These are phyloP conservation scores for Coptodon bakossiorum DNA, from an alignment of 2,113 vertebrate species.

Conservation along the genomic window DNA sequence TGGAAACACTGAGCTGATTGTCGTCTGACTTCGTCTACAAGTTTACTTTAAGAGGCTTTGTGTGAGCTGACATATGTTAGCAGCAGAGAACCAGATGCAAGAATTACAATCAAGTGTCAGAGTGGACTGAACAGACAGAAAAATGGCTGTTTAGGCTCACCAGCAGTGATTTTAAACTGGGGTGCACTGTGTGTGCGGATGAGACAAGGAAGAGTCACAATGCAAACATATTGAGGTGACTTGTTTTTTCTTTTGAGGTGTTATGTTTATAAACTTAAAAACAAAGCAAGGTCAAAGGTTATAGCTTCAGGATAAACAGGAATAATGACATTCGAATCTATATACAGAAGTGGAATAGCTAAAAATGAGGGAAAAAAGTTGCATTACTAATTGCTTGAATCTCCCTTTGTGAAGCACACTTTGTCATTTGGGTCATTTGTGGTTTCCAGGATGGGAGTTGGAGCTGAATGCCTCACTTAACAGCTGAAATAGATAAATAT, in stretches of 20 bases:
- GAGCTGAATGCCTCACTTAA: neutral
- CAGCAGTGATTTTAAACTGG: neutral
- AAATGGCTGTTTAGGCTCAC: neutral
- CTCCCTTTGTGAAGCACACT: neutral
- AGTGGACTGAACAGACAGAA: neutral
- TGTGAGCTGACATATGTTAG: neutral
- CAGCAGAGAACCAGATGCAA: slow-evolving; percentile 3
- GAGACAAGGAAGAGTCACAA: neutral
- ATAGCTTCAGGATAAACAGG: neutral
- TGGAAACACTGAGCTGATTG: slow-evolving; percentile 40
- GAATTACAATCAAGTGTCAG: neutral
- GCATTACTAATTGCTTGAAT: neutral
- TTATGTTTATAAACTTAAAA: neutral
- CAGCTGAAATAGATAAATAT: neutral
- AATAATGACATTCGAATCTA: neutral
- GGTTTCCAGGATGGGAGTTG: neutral
- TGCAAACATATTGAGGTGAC: neutral
- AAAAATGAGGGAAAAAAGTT: neutral
- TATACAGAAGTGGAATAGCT: neutral
- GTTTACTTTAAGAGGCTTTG: slow-evolving; percentile 18
- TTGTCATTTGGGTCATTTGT: neutral
- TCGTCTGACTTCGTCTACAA: neutral
- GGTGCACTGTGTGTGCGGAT: neutral
- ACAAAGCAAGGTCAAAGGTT: neutral
- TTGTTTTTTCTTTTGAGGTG: neutral